Evolutionary conservation across 2,113 vertebrate species (phyloP), one percentile per base, ranked within the genome.

Genomic region (Phoenicopterus ruber): DNA sequence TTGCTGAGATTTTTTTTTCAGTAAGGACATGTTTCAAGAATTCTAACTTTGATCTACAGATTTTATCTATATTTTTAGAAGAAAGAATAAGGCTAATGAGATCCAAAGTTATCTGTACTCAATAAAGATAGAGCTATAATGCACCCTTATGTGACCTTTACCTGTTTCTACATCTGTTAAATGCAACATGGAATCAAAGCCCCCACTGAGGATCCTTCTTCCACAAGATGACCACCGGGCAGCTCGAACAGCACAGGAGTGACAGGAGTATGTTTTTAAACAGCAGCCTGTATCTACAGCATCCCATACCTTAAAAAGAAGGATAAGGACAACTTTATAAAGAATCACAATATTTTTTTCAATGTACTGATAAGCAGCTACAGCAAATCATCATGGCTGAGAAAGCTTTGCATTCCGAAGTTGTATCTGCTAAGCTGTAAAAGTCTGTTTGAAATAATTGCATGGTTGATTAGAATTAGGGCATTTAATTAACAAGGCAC

Each of bases 151-250:
- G 4, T 7, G 38, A 65, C 9, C 50, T 73, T 98, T 96, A 99
- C 99, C 99, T 93, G 99, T 99, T 97, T 99, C 99, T 12, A 99
- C 97, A 82, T 99, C 99, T 26, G 99, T 99, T 79, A 99, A 94
- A 94, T 97, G 97, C 67, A 99, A 94, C n/a, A 94, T 97, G 32
- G 98, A 99, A 97, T 99, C 99, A 74, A 99, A 99, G 70, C 99
- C 99, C 3, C 99, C 99, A 4, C 98, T 99, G 94, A 99, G 98
- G 93, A 99, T 96, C 59, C 96, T 98, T 79, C 88, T 98, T 91
- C 99, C 99, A 55, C 99, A 99, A 34, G 98, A 97, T 3, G 98
- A 98, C 99, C 99, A 99, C 32, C 21, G 98, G 55, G 98, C 99
- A 16, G 99, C 98, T 70, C 99, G 98, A 80, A 99, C 99, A 0